These are phyloP conservation scores for Melanotaenia maccullochi DNA, from an alignment of 2,797 vertebrate species.

Conservation along the genomic window DNA sequence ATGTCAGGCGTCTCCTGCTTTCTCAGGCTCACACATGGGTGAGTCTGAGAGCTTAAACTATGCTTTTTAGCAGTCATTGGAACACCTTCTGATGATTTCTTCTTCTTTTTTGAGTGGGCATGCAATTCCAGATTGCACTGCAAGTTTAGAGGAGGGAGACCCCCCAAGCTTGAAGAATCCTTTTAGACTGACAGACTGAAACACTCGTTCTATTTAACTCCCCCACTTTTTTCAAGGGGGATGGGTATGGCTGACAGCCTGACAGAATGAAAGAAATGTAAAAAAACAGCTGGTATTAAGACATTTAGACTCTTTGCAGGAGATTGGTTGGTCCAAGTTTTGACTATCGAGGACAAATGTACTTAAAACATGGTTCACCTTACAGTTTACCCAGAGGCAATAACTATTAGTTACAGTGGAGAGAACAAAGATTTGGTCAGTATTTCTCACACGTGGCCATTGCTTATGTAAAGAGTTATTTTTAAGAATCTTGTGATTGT, in stretches of 20 bases:
- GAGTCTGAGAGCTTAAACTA: slow-evolving; percentile 39
- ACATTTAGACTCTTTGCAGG: slow-evolving; percentile 25
- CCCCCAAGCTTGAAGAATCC: slow-evolving; percentile 28
- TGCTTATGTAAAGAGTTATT: slow-evolving; percentile 9
- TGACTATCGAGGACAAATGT: slow-evolving; percentile 55
- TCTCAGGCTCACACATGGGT: slow-evolving; percentile 35
- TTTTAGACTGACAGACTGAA: slow-evolving; percentile 40
- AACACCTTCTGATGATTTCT: slow-evolving; percentile 30
- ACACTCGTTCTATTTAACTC: slow-evolving; percentile 31
- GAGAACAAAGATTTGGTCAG: slow-evolving; percentile 43
- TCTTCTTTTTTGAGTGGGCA: slow-evolving; percentile 14
- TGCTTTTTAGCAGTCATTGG: slow-evolving; percentile 50
- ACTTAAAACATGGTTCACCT: slow-evolving; percentile 48
- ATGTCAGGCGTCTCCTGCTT: slow-evolving; percentile 50
- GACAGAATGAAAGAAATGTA: slow-evolving; percentile 64
- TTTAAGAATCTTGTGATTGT: slow-evolving; percentile 15
- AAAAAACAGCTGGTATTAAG: background rate
- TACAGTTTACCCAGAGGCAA: slow-evolving; percentile 49
- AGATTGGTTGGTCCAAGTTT: slow-evolving; percentile 53
- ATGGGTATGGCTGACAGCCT: slow-evolving; percentile 50
- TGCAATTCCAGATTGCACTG: slow-evolving; percentile 45
- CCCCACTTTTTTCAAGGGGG: slow-evolving; percentile 22
- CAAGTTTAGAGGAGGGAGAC: slow-evolving; percentile 45
- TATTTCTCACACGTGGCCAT: slow-evolving; percentile 27
- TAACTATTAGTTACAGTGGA: slow-evolving; percentile 54